Evolutionary conservation across 2,113 vertebrate species (phyloP).

Genomic region (Pomatorhinus ruficollis): DNA sequence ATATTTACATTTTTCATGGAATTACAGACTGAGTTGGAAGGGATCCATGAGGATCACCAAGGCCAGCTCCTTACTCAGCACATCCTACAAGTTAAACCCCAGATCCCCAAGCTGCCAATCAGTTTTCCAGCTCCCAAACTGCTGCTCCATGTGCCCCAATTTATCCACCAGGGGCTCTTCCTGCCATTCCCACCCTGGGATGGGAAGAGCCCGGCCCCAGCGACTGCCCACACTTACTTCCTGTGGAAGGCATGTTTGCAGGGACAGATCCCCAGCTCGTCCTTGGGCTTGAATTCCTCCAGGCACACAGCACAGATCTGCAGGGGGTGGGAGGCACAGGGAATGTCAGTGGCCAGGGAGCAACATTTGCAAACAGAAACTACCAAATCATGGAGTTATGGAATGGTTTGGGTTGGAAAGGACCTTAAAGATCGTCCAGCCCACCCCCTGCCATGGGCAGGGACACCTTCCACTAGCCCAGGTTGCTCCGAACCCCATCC

Average conservation of each 20-base stretch:
- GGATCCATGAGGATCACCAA: neutral
- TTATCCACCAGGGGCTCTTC: fast-evolving
- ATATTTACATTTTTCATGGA: neutral
- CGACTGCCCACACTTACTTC: constrained; percentile 87
- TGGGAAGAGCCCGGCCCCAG: neutral
- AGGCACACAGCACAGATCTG: constrained; percentile 98
- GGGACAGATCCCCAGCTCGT: constrained; percentile 97
- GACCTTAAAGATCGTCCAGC: fast-evolving
- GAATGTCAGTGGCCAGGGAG: neutral
- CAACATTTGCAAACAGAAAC: neutral
- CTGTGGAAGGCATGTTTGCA: constrained; percentile 99
- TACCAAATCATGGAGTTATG: fast-evolving
- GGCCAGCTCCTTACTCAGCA: neutral
- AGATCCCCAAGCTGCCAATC: fast-evolving
- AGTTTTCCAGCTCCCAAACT: neutral
- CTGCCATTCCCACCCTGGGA: neutral
- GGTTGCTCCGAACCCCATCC: fast-evolving
- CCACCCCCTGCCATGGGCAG: neutral
- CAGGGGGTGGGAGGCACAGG: too few species aligned
- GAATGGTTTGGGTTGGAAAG: neutral
- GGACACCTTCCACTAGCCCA: fast-evolving
- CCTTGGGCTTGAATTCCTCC: constrained; percentile 98
- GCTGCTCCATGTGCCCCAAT: neutral
- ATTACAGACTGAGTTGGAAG: neutral
- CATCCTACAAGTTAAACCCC: neutral